Evolutionary conservation across 2,113 vertebrate species (phyloP).

Genomic region (Scytalopus superciliaris): DNA sequence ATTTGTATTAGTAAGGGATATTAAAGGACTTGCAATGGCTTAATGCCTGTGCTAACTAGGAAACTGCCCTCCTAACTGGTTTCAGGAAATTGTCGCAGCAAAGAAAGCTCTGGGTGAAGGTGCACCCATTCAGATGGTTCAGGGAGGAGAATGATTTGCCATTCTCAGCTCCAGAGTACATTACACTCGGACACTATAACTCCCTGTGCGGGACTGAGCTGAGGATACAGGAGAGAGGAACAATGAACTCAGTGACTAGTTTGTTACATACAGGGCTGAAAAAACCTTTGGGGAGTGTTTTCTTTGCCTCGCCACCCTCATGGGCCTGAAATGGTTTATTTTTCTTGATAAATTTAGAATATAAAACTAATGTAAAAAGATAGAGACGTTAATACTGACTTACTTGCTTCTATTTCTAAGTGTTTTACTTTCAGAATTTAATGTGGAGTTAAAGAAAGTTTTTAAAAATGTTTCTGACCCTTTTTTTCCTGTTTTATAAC

Average conservation of each 20-base stretch:
- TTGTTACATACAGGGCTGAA: background rate
- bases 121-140: background rate
- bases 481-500: background rate
- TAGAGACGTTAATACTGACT: background rate
- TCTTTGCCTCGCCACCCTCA: background rate
- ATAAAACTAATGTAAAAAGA: background rate
- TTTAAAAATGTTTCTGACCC: background rate
- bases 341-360: background rate
- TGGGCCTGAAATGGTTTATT: background rate
- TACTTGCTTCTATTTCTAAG: background rate
- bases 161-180: background rate
- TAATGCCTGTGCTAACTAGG: background rate
- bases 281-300: background rate
- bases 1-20: background rate
- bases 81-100: background rate
- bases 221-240: background rate
- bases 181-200: background rate
- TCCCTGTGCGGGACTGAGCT: background rate
- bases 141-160: background rate
- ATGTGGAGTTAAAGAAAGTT: background rate
- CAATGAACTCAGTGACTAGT: background rate
- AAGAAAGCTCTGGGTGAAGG: background rate
- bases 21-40: background rate
- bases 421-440: background rate
- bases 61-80: background rate